Base-by-base conservation (phyloP, 2,888 invertebrate species). In the Brachynemurus nebulosus region DNA sequence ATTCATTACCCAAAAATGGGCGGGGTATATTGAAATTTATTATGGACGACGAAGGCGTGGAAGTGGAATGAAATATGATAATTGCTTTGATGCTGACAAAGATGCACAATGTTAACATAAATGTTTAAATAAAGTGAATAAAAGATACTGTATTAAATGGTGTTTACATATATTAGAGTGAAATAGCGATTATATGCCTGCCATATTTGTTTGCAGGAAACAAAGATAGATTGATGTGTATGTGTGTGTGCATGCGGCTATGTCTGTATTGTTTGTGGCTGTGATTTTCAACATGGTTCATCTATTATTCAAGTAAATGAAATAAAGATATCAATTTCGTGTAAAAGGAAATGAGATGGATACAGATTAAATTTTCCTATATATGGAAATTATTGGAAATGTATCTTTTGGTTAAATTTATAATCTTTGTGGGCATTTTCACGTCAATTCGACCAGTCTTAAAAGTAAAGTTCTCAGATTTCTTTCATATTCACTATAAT, bases 31-130 rank as follows among this genome's bases (percentile, higher is more conserved):
- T 30, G n/a, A 30, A n/a, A n/a, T n/a, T 30, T 30, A 30, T 30
- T 30, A 30, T 30, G 30, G 30, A 30, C n/a, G 30, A 30, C 30
- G 30, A 30, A 30, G 30, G 30, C 30, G 30, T 30, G 30, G n/a
- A 30, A 30, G 14, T 30, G 30, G 30, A 30, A 30, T 30, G 30
- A 30, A 30, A 30, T 30, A 30, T 30, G 30, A 30, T 30, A 30
- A 30, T 30, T 30, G 30, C 14, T 14, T 30, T 30, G 2, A 12
- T 12, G 4, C n/a, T 14, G n/a, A 30, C 30, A 30, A 30, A n/a
- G 30, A 30, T 30, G 14, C 30, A 30, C n/a, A 30, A 30, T 30
- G 30, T 12, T 30, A 12, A 11, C 5, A 30, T 30, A 6, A 12
- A 12, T 11, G n/a, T 14, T 3, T 12, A 30, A 30, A 30, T 30